phyloP scores from a whole-genome alignment of 1,140 invertebrate genomes.

The Tyrophagus putrescentiae region DNA sequence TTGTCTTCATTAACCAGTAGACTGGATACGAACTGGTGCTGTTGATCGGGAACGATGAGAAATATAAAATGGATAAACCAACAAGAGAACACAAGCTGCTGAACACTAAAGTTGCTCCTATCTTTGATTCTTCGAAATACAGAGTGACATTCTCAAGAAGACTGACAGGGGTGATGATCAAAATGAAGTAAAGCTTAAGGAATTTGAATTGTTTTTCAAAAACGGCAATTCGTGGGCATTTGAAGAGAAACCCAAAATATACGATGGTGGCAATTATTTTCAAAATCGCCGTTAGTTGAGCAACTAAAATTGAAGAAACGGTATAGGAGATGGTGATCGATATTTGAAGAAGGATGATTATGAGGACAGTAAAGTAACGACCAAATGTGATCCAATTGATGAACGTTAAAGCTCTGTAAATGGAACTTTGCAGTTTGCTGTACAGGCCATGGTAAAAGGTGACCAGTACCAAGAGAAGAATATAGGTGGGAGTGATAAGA shows the following conservation, averaged over 20 bases:
- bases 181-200: background rate
- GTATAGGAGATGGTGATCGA: background rate
- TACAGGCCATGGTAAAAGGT: constrained; percentile 1
- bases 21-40: background rate
- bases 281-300: background rate
- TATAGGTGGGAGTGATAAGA: background rate
- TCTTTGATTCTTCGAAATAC: constrained; percentile 1
- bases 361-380: background rate
- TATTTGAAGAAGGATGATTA: background rate
- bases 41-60: background rate
- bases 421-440: background rate
- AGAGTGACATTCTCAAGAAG: background rate
- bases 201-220: constrained; percentile 5
- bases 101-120: background rate
- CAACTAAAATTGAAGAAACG: background rate
- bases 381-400: background rate
- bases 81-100: background rate
- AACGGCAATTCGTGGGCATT: background rate
- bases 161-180: background rate
- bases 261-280: background rate
- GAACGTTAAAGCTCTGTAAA: background rate
- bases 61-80: constrained; percentile 9
- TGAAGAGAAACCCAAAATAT: background rate
- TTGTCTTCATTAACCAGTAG: background rate
- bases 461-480: background rate